phyloP scores from a whole-genome alignment of 1,140 invertebrate genomes.

The Lucilia cuprina region DNA sequence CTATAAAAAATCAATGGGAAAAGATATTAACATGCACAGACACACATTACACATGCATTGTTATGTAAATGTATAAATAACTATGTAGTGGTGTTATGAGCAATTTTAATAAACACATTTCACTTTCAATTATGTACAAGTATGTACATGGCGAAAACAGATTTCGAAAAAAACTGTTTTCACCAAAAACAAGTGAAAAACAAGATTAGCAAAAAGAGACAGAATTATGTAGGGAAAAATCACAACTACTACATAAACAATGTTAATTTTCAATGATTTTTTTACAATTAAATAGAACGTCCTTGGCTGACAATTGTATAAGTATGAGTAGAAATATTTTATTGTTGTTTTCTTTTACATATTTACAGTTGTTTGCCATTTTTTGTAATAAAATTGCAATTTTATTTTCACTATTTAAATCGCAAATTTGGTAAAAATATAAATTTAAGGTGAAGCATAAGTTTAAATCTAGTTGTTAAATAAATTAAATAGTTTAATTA shows the following conservation, averaged over 20 bases:
- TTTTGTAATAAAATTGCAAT: background rate
- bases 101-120: background rate
- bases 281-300: constrained; percentile 8
- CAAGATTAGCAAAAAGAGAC: too few relatives aligned
- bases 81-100: background rate
- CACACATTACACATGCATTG: background rate
- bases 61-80: background rate
- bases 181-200: background rate
- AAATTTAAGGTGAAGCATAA: background rate
- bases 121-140: constrained; percentile 13
- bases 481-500: background rate
- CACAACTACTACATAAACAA: too few relatives aligned
- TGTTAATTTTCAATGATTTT: constrained; percentile 9
- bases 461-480: background rate
- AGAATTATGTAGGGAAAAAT: background rate
- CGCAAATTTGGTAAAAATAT: background rate
- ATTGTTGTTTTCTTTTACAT: background rate
- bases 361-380: background rate
- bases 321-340: background rate
- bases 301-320: background rate
- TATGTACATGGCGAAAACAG: background rate
- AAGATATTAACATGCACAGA: background rate
- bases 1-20: background rate
- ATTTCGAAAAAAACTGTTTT: background rate
- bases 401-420: background rate